Conservation (phyloP, 2,888 invertebrate species). For the Cantharis lateralis region DNA sequence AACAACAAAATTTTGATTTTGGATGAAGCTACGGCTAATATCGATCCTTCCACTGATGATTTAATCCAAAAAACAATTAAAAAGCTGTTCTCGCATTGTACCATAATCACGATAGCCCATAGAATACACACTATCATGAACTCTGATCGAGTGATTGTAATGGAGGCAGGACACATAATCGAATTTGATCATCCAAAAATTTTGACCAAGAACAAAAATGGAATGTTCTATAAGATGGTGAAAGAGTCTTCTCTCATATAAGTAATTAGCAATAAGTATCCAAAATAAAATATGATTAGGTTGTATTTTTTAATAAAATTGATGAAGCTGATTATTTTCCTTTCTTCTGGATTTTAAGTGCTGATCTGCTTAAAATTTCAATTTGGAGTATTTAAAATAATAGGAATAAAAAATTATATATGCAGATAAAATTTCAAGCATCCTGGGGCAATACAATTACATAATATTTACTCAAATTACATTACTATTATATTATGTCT, state of each 20-base stretch:
- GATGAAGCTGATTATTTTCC: not conserved
- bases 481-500: too few relatives aligned
- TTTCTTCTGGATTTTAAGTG: not conserved
- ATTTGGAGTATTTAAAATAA: not conserved
- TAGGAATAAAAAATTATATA: too few relatives aligned
- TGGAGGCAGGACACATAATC: slow-evolving; percentile 74
- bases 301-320: not conserved
- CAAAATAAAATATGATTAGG: not conserved
- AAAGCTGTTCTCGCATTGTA: slow-evolving; percentile 71
- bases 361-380: not conserved
- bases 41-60: slow-evolving; percentile 74
- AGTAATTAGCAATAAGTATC: not conserved
- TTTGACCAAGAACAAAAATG: slow-evolving; percentile 62
- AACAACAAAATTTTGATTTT: slow-evolving; percentile 46
- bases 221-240: slow-evolving; percentile 69
- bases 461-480: too few relatives aligned
- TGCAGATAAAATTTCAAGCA: too few relatives aligned
- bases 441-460: too few relatives aligned
- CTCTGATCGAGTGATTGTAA: slow-evolving; percentile 77
- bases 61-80: slow-evolving; percentile 77
- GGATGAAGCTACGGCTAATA: slow-evolving; percentile 79
- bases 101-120: slow-evolving; percentile 82
- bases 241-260: slow-evolving; percentile 68
- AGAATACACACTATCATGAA: slow-evolving; percentile 83
- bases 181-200: slow-evolving; percentile 77